phyloP scores from a whole-genome alignment of 1,140 invertebrate species.

The Aphidius gifuensis region DNA sequence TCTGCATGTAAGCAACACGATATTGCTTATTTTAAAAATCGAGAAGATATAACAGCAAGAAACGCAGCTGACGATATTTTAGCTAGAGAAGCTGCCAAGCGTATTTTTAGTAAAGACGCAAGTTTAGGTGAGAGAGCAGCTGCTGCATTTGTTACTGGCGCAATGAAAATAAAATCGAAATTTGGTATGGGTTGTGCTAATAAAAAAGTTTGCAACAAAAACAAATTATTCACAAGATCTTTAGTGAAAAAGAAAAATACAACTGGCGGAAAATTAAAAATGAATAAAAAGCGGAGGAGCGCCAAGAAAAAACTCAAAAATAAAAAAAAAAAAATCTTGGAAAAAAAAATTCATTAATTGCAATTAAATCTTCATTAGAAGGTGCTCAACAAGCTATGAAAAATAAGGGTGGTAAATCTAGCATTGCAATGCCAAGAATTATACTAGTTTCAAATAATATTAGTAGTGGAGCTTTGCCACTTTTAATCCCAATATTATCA shows the following conservation, averaged over 20 bases:
- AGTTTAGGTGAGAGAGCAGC: neutral
- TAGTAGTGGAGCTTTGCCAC: neutral
- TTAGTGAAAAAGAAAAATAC: neutral
- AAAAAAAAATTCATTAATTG: neutral
- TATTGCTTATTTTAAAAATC: conserved; percentile 10
- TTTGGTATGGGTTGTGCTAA: too few relatives aligned
- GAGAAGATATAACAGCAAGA: neutral
- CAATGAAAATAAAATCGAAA: too few relatives aligned
- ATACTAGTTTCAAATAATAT: neutral
- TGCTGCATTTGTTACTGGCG: too few relatives aligned
- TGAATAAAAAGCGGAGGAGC: neutral
- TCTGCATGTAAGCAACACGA: conserved; percentile 10
- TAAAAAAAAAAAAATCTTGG: neutral
- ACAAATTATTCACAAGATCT: neutral
- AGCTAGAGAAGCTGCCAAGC: too few relatives aligned
- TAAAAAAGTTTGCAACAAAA: neutral
- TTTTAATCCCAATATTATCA: too few relatives aligned
- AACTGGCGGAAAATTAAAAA: neutral
- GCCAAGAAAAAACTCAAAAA: neutral
- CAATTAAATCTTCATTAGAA: conserved; percentile 10
- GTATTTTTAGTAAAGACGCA: neutral
- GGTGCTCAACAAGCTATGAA: conserved; percentile 28
- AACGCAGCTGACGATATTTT: neutral
- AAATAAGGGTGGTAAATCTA: conserved; percentile 28
- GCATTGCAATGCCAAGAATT: conserved; percentile 27